Conservation (phyloP, 2,797 vertebrate genomes). For the Carduelis carduelis region DNA sequence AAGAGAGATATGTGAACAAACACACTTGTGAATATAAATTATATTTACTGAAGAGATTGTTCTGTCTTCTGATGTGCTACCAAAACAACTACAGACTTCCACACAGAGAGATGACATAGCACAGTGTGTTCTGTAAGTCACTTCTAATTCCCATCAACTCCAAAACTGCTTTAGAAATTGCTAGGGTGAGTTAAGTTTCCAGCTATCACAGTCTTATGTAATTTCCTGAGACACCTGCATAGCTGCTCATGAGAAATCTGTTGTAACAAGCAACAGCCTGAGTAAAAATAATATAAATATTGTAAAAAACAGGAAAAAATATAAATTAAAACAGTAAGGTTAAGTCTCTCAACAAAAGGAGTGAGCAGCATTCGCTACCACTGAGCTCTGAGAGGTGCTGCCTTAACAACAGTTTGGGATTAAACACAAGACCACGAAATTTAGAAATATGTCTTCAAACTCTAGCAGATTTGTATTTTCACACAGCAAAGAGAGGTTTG, state of each 20-base stretch:
- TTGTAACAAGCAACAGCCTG: not conserved
- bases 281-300: not conserved
- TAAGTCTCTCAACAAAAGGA: not conserved
- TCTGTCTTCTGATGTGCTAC: not conserved
- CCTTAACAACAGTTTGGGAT: not conserved
- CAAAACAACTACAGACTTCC: not conserved
- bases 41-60: not conserved
- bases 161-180: not conserved
- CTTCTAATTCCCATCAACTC: not conserved
- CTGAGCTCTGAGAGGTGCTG: not conserved
- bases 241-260: not conserved
- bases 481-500: not conserved
- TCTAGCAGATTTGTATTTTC: not conserved
- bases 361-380: not conserved
- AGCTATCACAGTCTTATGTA: not conserved
- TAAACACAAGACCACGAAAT: not conserved
- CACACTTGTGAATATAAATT: not conserved
- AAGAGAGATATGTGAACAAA: not conserved
- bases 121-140: not conserved
- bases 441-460: not conserved
- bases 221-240: not conserved
- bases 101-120: not conserved
- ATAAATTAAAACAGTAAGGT: not conserved
- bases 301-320: not conserved
- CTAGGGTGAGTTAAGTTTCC: not conserved